Evolutionary conservation across 2,888 invertebrate genomes (phyloP).

Genomic region (Ochropleura leucogaster): DNA sequence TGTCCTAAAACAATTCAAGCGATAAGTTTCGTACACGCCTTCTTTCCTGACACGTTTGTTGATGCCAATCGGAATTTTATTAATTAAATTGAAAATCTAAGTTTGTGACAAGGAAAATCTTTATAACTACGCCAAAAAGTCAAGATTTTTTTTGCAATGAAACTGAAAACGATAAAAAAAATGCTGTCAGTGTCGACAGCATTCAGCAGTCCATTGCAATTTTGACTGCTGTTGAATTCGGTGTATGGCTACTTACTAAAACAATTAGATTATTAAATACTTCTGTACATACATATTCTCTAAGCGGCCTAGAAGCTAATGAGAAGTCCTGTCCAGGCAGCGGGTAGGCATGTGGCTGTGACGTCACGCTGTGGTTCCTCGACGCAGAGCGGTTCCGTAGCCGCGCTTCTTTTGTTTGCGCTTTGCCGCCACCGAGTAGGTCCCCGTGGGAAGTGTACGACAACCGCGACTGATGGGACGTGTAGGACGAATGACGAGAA

Average conservation of each 20-base stretch:
- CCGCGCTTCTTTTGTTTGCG: constrained; percentile 96
- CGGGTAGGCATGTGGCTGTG: constrained; percentile 89
- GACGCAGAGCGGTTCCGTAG: constrained; percentile 93
- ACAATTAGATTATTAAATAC: background rate
- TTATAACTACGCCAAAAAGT: background rate
- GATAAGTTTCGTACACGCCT: background rate
- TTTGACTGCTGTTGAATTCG: background rate
- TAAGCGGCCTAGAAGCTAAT: constrained; percentile 92
- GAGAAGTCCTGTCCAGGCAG: constrained; percentile 89
- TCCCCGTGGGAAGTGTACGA: constrained; percentile 99
- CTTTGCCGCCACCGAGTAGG: constrained; percentile 93
- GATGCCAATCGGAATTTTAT: background rate
- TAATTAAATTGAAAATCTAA: background rate
- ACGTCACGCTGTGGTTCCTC: constrained; percentile 92
- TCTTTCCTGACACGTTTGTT: background rate
- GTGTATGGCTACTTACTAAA: background rate
- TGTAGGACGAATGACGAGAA: constrained; percentile 98
- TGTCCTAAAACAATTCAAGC: constrained; percentile 90
- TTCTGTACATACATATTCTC: constrained; percentile 92
- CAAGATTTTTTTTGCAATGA: background rate
- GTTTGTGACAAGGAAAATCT: background rate
- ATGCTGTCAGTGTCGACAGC: background rate
- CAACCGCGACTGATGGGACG: constrained; percentile 97
- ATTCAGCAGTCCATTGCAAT: background rate
- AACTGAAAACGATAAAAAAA: background rate